Base-by-base conservation (phyloP, 2,888 invertebrate genomes). In the Drosophila affinis region DNA sequence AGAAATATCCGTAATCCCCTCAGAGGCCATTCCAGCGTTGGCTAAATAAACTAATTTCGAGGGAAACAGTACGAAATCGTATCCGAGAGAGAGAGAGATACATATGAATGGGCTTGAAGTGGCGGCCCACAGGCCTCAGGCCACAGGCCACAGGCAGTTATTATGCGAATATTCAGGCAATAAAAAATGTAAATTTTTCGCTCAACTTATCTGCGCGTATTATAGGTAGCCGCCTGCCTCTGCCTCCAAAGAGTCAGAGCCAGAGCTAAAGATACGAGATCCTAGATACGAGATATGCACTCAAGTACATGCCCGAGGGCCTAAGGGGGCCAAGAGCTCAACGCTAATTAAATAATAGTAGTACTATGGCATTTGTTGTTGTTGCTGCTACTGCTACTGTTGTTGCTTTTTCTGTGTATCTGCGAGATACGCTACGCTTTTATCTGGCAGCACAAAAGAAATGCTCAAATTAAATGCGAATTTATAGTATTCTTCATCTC, bases 131-230 rank as follows among this genome's bases (percentile, higher is more conserved):
- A 65, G 49, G 65, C 65, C 14, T 7, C 27, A 27, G 67, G 65
- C 65, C 14, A 14, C 49, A 27, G 67, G 56, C 58, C 17, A 47
- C 32, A 67, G 77, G 70, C 81, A 85, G 85, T 81, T 82, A 85
- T 77, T 79, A 77, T 85, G 76, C 83, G 85, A 81, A 77, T 85
- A 76, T 76, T 68, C 68, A 72, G 74, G 83, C 83, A 83, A 82
- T 86, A 86, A 82, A 72, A 83, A 86, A 82, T 82, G 87, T 83
- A 81, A 83, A 87, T 87, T 87, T 70, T 60, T 56, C 51, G 14
- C 44, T n/a, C 34, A 27, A 65, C 46, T 57, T 67, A 67, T 67
- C 67, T 67, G 51, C 39, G 32, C 24, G 24, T 18, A n/a, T 32
- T 24, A 53, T 39, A 27, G 4, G 48, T 14, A n/a, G 14, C 55